These are phyloP conservation scores for Diachasma alloeum DNA, from an alignment of 1,140 invertebrate species.

Conservation along the genomic window DNA sequence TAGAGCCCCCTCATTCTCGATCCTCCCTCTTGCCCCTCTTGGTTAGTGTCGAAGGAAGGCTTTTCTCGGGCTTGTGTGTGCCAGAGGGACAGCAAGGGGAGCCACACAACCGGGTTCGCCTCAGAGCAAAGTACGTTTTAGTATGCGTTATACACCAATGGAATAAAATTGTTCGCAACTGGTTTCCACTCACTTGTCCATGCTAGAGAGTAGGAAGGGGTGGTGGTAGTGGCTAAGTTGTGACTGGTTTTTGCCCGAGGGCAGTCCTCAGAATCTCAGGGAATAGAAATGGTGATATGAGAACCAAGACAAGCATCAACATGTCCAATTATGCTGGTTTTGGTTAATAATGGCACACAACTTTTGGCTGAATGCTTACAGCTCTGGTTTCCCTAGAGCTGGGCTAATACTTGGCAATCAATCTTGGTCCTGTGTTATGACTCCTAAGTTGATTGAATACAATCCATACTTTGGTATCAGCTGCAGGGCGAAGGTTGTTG, in stretches of 20 bases:
- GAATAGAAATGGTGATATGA: not conserved
- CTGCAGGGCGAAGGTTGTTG: too few species aligned
- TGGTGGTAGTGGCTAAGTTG: conserved; percentile 33
- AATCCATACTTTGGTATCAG: too few species aligned
- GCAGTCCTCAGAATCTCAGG: conserved; percentile 19
- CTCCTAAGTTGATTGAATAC: too few species aligned
- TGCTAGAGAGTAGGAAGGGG: conserved; percentile 33
- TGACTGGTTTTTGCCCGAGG: conserved; percentile 37
- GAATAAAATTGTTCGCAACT: conserved; percentile 50
- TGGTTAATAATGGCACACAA: not conserved
- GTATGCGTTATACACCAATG: conserved; percentile 49
- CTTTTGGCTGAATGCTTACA: not conserved
- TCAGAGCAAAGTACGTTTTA: conserved; percentile 49
- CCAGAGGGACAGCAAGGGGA: conserved; percentile 34
- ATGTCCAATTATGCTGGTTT: conserved; percentile 19
- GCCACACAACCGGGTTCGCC: conserved; percentile 30
- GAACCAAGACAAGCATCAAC: conserved; percentile 28
- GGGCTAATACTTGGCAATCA: too few species aligned
- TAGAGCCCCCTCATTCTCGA: conserved; percentile 39
- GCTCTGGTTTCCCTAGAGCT: too few species aligned
- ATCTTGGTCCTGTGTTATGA: too few species aligned
- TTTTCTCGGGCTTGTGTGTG: conserved; percentile 12
- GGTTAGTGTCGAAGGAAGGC: not conserved
- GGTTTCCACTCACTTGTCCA: conserved; percentile 42
- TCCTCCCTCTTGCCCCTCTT: conserved; percentile 25